Percentiles rank a stretch among this genome's conserved stretches.
These are phyloP conservation scores for Hippocampus abdominalis DNA, from an alignment of 2,113 vertebrate species.

Conservation along the genomic window DNA sequence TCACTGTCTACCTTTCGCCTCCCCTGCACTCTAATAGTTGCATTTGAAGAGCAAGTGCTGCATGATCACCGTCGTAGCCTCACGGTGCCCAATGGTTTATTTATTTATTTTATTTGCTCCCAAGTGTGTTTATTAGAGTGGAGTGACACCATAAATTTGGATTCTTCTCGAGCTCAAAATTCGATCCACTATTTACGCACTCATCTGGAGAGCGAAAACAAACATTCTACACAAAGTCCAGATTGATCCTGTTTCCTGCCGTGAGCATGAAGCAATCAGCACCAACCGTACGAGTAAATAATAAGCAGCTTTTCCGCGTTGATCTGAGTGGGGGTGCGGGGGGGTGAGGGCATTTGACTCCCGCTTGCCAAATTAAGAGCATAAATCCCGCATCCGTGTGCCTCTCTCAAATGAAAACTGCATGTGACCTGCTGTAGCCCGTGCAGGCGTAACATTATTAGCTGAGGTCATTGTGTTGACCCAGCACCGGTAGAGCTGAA, in stretches of 20 bases:
- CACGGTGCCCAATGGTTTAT: conserved; percentile 11
- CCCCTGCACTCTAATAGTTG: conserved; percentile 7
- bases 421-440: background rate
- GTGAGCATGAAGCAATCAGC: background rate
- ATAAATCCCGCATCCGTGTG: background rate
- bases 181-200: background rate
- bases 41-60: conserved; percentile 11
- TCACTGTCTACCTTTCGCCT: background rate
- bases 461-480: conserved; percentile 7
- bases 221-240: conserved; percentile 1
- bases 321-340: too few relatives aligned
- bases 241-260: background rate
- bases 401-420: background rate
- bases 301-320: background rate
- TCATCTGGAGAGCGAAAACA: conserved; percentile 6
- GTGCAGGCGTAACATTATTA: background rate
- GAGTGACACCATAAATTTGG: background rate
- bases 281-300: too few relatives aligned
- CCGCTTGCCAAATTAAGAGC: background rate
- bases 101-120: background rate
- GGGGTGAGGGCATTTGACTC: background rate
- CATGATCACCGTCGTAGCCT: background rate
- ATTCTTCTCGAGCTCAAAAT: background rate
- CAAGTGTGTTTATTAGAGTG: conserved; percentile 16
- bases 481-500: background rate